Base-by-base conservation (phyloP, 2,113 vertebrate species). In the Polyodon spathula region DNA sequence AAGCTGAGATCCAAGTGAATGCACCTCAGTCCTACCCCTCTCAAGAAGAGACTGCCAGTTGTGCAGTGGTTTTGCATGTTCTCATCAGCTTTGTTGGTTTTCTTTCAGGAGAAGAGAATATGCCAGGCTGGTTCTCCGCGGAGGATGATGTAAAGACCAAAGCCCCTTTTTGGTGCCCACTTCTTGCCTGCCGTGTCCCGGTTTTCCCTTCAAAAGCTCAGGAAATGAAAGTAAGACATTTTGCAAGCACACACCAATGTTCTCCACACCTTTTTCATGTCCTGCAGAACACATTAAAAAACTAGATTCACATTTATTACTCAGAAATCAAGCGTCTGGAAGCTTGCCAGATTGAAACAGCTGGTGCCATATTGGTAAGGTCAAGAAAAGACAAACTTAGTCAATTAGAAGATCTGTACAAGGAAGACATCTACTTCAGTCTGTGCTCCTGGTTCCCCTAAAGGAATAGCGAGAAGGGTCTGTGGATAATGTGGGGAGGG, bases 81-180 rank as follows among this genome's bases (percentile, higher is more conserved):
- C 10, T 61, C 27, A 12, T 10, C 9, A 12, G 37, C 14, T 66
- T 56, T 40, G 14, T 63, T 54, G n/a, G 51, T 12, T 54, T 8
- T 61, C 0, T 63, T 66, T 43, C 67, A 97, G 95, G 90, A 54
- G 89, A 94, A 38, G 95, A 97, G 73, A 98, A 98, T 77, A 89
- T 90, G 66, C 92, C 92, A 0, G 95, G 93, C 42, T 98, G 96
- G 94, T 71, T 92, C 37, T 91, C 83, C 59, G 90, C 87, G 0
- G 93, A 97, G 0, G 92, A 97, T 50, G 92, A 94, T 56, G 88
- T 78, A 67, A 94, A 86, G 71, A 88, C 76, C 27, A 88, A 83
- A 71, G 81, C 86, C 3, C 89, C 89, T 0, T 92, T 93, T 71
- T 90, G 88, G 79, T 92, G 86, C 60, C 94, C 94, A 0, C 84